Evolutionary conservation across 2,888 invertebrate species (phyloP).

Genomic region (Eledona agricola): DNA sequence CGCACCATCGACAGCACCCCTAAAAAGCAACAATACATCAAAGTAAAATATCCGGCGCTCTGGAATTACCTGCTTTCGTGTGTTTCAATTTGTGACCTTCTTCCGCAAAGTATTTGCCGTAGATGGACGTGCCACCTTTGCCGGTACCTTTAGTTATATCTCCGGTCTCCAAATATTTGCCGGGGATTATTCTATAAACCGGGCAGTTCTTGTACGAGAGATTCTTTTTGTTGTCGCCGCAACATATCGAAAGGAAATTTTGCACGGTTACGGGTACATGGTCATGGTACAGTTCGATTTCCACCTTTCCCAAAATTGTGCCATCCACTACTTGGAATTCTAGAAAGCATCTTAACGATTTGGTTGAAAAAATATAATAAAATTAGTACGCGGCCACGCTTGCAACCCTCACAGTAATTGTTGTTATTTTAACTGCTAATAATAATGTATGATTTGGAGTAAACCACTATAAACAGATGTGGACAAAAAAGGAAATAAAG

Average conservation of each 20-base stretch:
- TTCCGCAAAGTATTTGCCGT: slow-evolving; percentile 61
- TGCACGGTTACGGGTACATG: slow-evolving; percentile 59
- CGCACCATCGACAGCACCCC: slow-evolving; percentile 63
- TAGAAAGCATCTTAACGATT: slow-evolving; percentile 58
- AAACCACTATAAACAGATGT: no score
- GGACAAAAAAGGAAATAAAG: no score
- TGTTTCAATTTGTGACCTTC: slow-evolving; percentile 64
- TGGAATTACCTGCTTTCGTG: slow-evolving; percentile 57
- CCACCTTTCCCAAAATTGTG: slow-evolving; percentile 55
- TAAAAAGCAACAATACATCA: slow-evolving; percentile 40
- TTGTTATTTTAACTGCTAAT: no score
- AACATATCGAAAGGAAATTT: slow-evolving; percentile 60
- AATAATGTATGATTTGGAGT: no score
- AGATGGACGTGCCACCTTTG: slow-evolving; percentile 64
- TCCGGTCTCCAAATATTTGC: slow-evolving; percentile 66
- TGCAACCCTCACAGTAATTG: no score
- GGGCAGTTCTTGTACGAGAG: slow-evolving; percentile 56
- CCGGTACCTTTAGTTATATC: slow-evolving; percentile 65
- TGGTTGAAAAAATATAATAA: no score
- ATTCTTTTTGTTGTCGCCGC: slow-evolving; percentile 44
- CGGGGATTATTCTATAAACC: slow-evolving; percentile 64
- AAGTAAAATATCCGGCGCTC: slow-evolving; percentile 6
- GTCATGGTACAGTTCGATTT: slow-evolving; percentile 60
- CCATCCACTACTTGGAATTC: slow-evolving; percentile 58
- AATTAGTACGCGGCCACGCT: no score